A percentile compares a stretch with the other conserved stretches of the same genome.
phyloP scores from a whole-genome alignment of 1,140 invertebrate species.

The Orius insidiosus region DNA sequence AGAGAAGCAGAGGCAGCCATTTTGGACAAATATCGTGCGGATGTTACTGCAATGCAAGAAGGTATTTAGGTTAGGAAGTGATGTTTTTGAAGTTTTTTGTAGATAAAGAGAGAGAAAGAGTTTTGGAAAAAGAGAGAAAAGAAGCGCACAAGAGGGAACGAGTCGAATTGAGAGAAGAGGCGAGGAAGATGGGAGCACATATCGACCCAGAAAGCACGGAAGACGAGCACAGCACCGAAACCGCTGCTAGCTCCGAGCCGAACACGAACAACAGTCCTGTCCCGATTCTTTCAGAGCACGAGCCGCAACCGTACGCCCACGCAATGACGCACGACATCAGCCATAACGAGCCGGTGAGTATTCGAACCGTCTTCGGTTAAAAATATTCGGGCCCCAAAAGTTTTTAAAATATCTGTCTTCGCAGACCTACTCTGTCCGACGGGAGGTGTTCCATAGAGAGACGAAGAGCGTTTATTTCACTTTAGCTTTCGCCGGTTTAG shows the following conservation, averaged over 20 bases:
- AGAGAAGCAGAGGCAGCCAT: conserved; percentile 69
- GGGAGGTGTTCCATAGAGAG: conserved; percentile 44
- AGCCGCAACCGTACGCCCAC: conserved; percentile 54
- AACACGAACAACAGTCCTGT: conserved; percentile 17
- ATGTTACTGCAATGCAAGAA: conserved; percentile 53
- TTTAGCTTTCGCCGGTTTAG: conserved; percentile 67
- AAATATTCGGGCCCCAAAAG: not conserved
- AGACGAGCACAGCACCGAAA: conserved; percentile 30
- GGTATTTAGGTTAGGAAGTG: conserved; percentile 24
- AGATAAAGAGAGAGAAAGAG: conserved; percentile 55
- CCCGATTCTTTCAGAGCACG: conserved; percentile 28
- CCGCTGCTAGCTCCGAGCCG: conserved; percentile 22
- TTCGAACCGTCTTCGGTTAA: conserved; percentile 2
- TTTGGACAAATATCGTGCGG: conserved; percentile 64
- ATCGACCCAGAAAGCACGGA: conserved; percentile 35
- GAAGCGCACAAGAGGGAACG: conserved; percentile 64
- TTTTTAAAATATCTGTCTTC: conserved; percentile 16
- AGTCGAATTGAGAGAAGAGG: conserved; percentile 57
- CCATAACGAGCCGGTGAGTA: conserved; percentile 67
- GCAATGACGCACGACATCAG: conserved; percentile 69
- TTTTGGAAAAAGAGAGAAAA: conserved; percentile 62
- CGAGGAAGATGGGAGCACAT: conserved; percentile 34
- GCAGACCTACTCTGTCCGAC: conserved; percentile 62
- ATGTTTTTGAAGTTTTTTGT: conserved; percentile 17
- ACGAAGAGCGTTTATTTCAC: conserved; percentile 57